Percentiles rank a stretch among this genome's conserved stretches.
phyloP scores from a whole-genome alignment of 2,113 vertebrate species.

The Morone saxatilis region DNA sequence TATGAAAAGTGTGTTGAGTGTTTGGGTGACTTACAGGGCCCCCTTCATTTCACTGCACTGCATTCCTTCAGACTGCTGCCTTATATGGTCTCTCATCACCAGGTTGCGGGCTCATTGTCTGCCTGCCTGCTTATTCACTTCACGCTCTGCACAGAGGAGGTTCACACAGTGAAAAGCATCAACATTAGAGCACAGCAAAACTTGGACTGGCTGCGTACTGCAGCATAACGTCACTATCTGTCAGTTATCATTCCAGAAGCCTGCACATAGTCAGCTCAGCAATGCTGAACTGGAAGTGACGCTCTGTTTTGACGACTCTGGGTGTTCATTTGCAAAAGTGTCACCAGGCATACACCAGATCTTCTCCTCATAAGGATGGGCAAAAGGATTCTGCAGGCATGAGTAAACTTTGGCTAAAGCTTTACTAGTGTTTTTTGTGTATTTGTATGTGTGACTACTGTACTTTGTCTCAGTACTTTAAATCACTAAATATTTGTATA shows the following conservation, averaged over 20 bases:
- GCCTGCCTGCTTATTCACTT: slow-evolving; percentile 32
- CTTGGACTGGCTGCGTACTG: slow-evolving; percentile 9
- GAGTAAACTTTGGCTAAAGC: slow-evolving; percentile 15
- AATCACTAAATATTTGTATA: neutral
- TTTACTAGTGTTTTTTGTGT: neutral
- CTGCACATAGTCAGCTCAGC: slow-evolving; percentile 42
- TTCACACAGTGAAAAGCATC: slow-evolving; percentile 28
- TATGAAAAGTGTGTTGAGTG: slow-evolving; percentile 16
- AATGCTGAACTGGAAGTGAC: slow-evolving; percentile 14
- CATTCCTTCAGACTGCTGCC: slow-evolving; percentile 73
- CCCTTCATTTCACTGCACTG: slow-evolving; percentile 40
- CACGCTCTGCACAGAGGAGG: neutral
- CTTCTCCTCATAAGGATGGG: slow-evolving; percentile 19
- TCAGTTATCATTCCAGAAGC: slow-evolving; percentile 39
- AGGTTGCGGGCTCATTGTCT: slow-evolving; percentile 23
- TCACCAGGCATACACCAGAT: slow-evolving; percentile 33
- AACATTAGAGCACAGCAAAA: neutral
- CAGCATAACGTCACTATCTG: slow-evolving; percentile 34
- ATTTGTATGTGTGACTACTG: neutral
- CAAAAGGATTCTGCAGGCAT: slow-evolving; percentile 36
- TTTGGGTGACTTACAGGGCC: slow-evolving; percentile 11
- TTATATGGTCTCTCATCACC: slow-evolving; percentile 70
- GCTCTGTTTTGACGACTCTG: slow-evolving; percentile 33
- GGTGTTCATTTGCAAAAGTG: slow-evolving; percentile 54
- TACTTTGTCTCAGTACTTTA: neutral